Evolutionary conservation across 92 coral and sea anemone genomes (phyloP), one percentile per base, ranked within the genome.

Genomic region (Umimayanthus chanpuru): DNA sequence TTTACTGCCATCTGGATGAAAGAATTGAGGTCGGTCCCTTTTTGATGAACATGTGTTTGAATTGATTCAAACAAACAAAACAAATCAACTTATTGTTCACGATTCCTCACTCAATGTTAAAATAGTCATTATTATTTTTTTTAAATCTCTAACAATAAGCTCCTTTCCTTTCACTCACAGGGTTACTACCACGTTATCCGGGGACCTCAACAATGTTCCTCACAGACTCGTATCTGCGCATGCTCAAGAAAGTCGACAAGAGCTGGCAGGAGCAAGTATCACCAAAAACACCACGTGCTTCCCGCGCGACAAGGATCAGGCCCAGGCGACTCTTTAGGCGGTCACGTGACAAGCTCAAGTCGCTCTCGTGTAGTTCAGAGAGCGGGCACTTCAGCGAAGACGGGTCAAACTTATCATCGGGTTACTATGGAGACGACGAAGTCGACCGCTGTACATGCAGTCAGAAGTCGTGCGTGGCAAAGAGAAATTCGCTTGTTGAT

Each of bases 351-450:
- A 85, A 80, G 30, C 77, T 40, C 56, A 89, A 66, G 15, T 39
- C 86, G 20, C 65, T 38, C 23, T 79, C 78, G 3, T 93, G 93
- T 44, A 95, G 98, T 81, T 87, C 92, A 1, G 98, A 95, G 67
- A 93, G 96, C 29, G 98, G 98, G 68, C 85, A 86, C 2, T 95
- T 64, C 87, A 93, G 96, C 58, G 98, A 91, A 28, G 98, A 93
- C 53, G 80, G 85, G 9, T 94, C 91, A 65, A 93, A 90, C 80
- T 70, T 83, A 29, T 83, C 86, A 25, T 94, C 98, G 32, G 98
- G 98, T 92, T 95, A 95, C 92, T 95, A 90, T 92, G 98, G 98
- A n/a, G 98, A 95, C 73, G 98, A 95, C 32, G 98, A 95, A 68
- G 85, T 95, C 18, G 98, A 93, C 58, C 96, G 93, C 72, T 92